Base-by-base conservation (phyloP, 1,140 invertebrate genomes). In the Potamilus streckersoni region DNA sequence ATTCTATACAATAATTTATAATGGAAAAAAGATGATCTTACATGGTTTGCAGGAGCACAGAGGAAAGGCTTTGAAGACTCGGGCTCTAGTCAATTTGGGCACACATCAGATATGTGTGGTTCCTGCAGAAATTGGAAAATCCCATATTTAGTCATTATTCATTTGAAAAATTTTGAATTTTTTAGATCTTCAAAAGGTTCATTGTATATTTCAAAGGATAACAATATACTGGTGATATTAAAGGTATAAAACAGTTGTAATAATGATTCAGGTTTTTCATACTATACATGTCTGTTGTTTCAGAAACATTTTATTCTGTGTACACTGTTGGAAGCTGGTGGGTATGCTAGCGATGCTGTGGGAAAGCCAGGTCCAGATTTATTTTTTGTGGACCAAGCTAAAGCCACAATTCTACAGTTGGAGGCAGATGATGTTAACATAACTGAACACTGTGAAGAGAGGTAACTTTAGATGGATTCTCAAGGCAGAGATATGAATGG, bases 341-440 rank as follows among this genome's bases (percentile, higher is more conserved):
- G 86, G 12, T 89, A 86, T 76, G 77, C 85, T 49, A 76, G 69
- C 8, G 63, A 57, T 73, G 72, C 66, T 17, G 64, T 80, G 27
- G 87, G 85, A 2, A 62, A 81, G 17, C 79, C 85, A 19, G 74
- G 80, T 23, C 87, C 89, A 13, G 86, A 90, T 77, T 84, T 85
- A 4, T 87, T 91, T 69, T 86, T 87, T 72, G 84, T 90, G 13
- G 86, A 90, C 71, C 90, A 91, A 78, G 89, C 84, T 17, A 86
- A 86, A 58, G 86, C 87, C 27, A 91, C 90, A 12, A 78, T 91
- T 16, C 79, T 86, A 63, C 90, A 90, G 74, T 80, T 91, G 27
- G 88, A 90, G 60, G 79, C 87, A 56, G 83, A 84, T 60, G 84
- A 85, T 69, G 82, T 88, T 20, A 86, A 88, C 58, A 83, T 91